phyloP scores from a whole-genome alignment of 1,140 invertebrate species.

The Drosophila tsacasi region DNA sequence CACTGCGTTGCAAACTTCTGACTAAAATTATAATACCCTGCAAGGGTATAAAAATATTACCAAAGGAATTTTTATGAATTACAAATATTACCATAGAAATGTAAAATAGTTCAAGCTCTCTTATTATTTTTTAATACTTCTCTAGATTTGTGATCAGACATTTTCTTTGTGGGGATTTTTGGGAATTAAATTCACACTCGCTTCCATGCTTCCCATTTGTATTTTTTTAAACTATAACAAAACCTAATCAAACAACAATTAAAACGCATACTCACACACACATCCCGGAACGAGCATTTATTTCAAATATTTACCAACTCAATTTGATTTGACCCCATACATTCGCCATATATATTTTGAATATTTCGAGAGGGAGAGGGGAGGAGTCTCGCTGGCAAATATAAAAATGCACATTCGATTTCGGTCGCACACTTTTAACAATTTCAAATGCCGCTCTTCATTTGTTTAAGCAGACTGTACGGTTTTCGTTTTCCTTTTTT shows the following conservation, averaged over 20 bases:
- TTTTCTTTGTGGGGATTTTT: conserved; percentile 22
- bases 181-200: conserved; percentile 31
- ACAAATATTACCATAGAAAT: conserved; percentile 13
- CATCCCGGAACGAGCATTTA: conserved; percentile 15
- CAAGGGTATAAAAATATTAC: no score
- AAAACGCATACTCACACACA: conserved; percentile 9
- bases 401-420: conserved; percentile 49
- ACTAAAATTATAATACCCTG: no score
- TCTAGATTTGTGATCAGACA: conserved; percentile 5
- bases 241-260: conserved; percentile 55
- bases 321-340: conserved; percentile 47
- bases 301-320: conserved; percentile 54
- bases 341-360: conserved; percentile 38
- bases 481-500: conserved; percentile 8
- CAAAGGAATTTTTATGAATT: no score
- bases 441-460: conserved; percentile 59
- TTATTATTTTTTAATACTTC: conserved; percentile 27
- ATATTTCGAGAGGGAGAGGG: not conserved
- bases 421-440: conserved; percentile 36
- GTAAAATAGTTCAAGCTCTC: conserved; percentile 20
- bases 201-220: not conserved
- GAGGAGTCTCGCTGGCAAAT: conserved; percentile 1
- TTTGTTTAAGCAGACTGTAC: conserved; percentile 73
- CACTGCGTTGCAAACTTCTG: no score
- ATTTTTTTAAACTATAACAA: conserved; percentile 18